Percentiles rank a stretch among this genome's conserved stretches.
These are phyloP conservation scores for Achatina immaculata DNA, from an alignment of 1,140 invertebrate species.

Conservation along the genomic window DNA sequence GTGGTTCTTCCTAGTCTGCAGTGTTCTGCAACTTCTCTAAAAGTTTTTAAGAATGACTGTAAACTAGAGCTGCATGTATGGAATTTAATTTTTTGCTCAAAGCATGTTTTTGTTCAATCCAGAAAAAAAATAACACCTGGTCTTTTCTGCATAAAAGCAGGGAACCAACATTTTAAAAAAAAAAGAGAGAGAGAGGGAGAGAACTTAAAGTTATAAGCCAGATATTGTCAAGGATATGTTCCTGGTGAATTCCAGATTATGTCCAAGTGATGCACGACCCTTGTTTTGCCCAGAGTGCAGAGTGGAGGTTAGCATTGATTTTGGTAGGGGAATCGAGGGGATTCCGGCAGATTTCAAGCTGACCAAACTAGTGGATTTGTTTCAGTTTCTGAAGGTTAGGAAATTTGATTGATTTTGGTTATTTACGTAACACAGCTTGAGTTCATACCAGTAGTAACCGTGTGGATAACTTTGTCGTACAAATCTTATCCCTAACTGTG, in stretches of 20 bases:
- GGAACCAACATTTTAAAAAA: background rate
- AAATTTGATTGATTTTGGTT: background rate
- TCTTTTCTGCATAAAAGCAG: background rate
- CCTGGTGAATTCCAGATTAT: slow-evolving; percentile 5
- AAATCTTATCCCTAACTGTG: too few relatives aligned
- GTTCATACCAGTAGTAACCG: too few relatives aligned
- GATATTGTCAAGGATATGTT: background rate
- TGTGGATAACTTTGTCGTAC: too few relatives aligned
- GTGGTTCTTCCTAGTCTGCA: too few relatives aligned
- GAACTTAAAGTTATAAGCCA: background rate
- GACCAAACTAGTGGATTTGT: slow-evolving; percentile 44
- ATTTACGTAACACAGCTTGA: too few relatives aligned
- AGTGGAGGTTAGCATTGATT: slow-evolving; percentile 25
- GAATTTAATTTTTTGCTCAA: too few relatives aligned
- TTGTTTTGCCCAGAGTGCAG: slow-evolving; percentile 46
- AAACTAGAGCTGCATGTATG: too few relatives aligned
- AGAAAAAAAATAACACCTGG: background rate
- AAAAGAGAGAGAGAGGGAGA: too few relatives aligned
- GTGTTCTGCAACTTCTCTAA: too few relatives aligned
- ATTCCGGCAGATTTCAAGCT: slow-evolving; percentile 48
- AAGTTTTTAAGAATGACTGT: too few relatives aligned
- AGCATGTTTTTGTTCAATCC: background rate
- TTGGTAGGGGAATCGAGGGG: slow-evolving; percentile 36
- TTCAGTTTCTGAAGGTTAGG: slow-evolving; percentile 29
- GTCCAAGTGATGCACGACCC: background rate